Percentiles rank a stretch among this genome's conserved stretches.
These are phyloP conservation scores for Erebia epiphron DNA, from an alignment of 2,888 invertebrate species.

Conservation along the genomic window DNA sequence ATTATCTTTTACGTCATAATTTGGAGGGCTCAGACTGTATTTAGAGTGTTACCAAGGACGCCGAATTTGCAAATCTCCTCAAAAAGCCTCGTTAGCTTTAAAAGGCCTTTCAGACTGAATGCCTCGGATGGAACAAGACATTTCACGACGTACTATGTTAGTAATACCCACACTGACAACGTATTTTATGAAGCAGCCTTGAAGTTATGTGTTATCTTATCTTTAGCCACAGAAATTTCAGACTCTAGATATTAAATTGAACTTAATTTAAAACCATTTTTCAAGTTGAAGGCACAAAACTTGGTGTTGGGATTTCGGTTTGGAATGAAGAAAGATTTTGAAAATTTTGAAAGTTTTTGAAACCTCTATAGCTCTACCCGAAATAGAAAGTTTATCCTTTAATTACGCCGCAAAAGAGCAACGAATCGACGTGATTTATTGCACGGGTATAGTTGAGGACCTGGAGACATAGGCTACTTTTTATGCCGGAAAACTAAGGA, in stretches of 20 bases:
- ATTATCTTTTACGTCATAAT: slow-evolving; percentile 21
- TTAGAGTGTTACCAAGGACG: slow-evolving; percentile 29
- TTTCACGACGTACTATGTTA: slow-evolving; percentile 4
- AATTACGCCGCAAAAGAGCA: too few species aligned
- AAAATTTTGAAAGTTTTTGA: too few species aligned
- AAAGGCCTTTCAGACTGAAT: slow-evolving; percentile 31
- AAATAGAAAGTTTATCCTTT: too few species aligned
- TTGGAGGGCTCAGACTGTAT: slow-evolving; percentile 31
- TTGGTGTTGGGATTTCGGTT: too few species aligned
- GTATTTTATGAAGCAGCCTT: slow-evolving; percentile 16
- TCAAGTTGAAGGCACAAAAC: too few species aligned
- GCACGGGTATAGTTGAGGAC: too few species aligned
- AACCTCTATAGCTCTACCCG: too few species aligned
- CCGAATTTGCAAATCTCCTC: slow-evolving; percentile 33
- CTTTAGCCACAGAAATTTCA: neutral
- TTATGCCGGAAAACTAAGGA: too few species aligned
- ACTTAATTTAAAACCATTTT: neutral
- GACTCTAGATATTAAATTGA: neutral
- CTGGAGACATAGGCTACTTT: too few species aligned
- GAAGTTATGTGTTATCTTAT: slow-evolving; percentile 12
- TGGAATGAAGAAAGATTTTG: too few species aligned
- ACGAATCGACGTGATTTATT: too few species aligned
- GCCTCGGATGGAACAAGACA: slow-evolving; percentile 18
- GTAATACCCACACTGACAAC: slow-evolving; percentile 15
- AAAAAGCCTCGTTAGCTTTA: slow-evolving; percentile 33